These are phyloP conservation scores for Protomyctophum bolini DNA, from an alignment of 2,113 vertebrate species.

Conservation along the genomic window DNA sequence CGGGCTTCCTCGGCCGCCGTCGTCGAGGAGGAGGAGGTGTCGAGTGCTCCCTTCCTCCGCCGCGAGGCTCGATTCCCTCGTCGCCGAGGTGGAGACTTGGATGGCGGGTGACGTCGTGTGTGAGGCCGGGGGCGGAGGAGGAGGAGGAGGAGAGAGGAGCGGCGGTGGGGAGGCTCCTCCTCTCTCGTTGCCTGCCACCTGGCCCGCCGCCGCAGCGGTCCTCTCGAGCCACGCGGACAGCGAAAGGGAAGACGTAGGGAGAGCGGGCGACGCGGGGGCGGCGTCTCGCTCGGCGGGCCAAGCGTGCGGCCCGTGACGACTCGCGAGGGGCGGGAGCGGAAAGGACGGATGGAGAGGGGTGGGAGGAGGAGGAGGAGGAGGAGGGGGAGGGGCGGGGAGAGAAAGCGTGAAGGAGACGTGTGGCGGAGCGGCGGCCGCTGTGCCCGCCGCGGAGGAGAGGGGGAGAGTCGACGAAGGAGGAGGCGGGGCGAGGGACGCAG, in stretches of 20 bases:
- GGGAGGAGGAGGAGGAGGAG: background rate
- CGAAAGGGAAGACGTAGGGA: conserved; percentile 14
- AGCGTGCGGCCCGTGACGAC: background rate
- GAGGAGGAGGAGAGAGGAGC: background rate
- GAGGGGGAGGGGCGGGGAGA: background rate
- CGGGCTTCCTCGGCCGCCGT: background rate
- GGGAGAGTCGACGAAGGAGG: background rate
- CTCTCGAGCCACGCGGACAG: conserved; percentile 20
- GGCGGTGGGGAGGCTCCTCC: background rate
- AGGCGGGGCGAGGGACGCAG: background rate
- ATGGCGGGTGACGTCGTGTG: background rate
- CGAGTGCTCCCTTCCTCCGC: background rate
- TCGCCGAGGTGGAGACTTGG: background rate
- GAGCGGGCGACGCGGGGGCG: conserved; percentile 9
- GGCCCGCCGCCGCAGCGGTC: background rate
- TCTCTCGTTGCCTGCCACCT: background rate
- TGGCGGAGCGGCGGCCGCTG: background rate
- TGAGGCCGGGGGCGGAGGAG: background rate
- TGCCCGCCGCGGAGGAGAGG: background rate
- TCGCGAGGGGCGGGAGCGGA: background rate
- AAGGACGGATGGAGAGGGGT: background rate
- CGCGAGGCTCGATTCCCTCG: background rate
- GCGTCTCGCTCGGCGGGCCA: background rate
- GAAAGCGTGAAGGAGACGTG: background rate
- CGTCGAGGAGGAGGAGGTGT: too few relatives aligned